phyloP scores from a whole-genome alignment of 23 tunicate species.

The Trididemnum nubilum region DNA sequence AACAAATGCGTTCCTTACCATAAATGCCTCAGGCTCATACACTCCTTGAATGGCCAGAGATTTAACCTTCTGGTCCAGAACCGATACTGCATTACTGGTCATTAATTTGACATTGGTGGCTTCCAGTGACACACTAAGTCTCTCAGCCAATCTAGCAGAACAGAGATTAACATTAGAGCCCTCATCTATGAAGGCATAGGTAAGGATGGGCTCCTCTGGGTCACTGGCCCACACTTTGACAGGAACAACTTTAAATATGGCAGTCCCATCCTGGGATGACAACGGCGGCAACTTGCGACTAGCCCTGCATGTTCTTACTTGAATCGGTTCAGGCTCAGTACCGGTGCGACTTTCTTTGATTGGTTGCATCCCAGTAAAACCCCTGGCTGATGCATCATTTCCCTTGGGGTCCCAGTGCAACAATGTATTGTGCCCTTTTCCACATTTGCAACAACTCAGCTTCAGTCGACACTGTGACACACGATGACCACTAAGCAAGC shows the following conservation, averaged over 20 bases:
- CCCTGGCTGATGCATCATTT: no score
- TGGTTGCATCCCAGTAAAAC: no score
- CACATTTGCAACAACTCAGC: background rate
- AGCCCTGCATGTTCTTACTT: no score
- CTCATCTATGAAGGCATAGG: constrained; percentile 11
- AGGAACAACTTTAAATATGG: no score
- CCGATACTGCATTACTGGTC: background rate
- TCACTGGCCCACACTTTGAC: background rate
- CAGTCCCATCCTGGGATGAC: no score
- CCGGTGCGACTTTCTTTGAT: no score
- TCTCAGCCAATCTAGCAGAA: background rate
- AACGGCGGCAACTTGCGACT: no score
- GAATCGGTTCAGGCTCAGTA: no score
- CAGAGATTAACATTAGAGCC: no score
- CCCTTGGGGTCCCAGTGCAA: background rate
- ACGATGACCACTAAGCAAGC: background rate
- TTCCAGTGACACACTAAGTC: background rate
- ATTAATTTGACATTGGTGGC: background rate
- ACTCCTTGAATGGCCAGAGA: background rate
- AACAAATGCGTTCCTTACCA: background rate
- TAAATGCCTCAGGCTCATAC: background rate
- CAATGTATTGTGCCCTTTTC: background rate
- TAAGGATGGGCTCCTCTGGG: background rate
- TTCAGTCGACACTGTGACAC: background rate
- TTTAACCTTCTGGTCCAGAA: background rate